Base-by-base conservation (phyloP, 2,797 vertebrate genomes). In the Hydrocynus forskahlii region DNA sequence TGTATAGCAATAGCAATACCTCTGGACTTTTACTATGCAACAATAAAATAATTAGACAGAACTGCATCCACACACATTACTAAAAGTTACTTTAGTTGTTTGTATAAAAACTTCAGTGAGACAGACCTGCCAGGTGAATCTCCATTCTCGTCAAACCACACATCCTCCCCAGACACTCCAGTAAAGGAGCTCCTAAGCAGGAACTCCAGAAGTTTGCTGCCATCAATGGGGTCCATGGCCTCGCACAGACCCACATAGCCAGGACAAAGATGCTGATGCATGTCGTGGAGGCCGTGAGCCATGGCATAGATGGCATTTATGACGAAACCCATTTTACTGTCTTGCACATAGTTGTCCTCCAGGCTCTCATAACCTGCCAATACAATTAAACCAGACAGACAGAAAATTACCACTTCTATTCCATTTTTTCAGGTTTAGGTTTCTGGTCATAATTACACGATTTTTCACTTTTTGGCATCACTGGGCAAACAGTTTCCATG, bases 261-360 rank as follows among this genome's bases (percentile, higher is more conserved):
- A 0, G 95, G 96, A 83, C 98, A 99, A 83, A 99, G 87, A 57
- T 95, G 92, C 2, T 92, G 90, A 87, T 99, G 97, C 98, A 99
- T 98, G 71, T 96, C 96, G 84, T 99, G 97, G 1, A 99, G 95
- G 0, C 98, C 98, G 0, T 99, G 96, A 9, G 98, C 98, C 98
- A 99, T 99, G 82, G 98, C 96, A 0, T 98, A 99, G 90, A 99
- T 98, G 88, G 98, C 98, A 55, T 99, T 99, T 90, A 99, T 99
- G 90, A 99, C 98, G 87, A 99, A 99, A 74, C 98, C 98, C 98
- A 99, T 99, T 93, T 99, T 99, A 89, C 98, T 99, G 91, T 99
- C 98, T 89, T 99, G 98, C 19, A 99, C 93, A 16, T 99, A 99
- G 88, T 98, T 98, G 87, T 99, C 98, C 85, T 97, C 96, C 84